phyloP scores from a whole-genome alignment of 2,113 vertebrate species.

The Taxidea taxus region DNA sequence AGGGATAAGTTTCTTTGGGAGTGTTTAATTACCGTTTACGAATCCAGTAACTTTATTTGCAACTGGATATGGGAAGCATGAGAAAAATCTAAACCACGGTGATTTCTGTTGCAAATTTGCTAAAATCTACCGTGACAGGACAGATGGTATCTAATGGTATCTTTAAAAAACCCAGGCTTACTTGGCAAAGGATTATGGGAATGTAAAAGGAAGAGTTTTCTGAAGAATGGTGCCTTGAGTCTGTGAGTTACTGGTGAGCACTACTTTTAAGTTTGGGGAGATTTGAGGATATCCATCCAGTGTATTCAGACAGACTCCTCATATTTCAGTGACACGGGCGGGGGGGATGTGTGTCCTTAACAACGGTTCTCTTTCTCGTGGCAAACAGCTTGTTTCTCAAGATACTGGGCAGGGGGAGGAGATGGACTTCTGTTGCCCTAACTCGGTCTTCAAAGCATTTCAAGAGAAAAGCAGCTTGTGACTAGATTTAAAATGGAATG shows the following conservation, averaged over 20 bases:
- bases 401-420: not conserved
- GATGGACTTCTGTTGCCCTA: not conserved
- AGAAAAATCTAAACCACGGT: not conserved
- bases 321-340: not conserved
- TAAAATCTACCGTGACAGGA: constrained; percentile 38
- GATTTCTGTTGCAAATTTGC: constrained; percentile 4
- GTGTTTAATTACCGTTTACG: constrained; percentile 10
- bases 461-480: not conserved
- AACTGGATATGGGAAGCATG: not conserved
- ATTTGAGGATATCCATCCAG: not conserved
- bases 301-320: not conserved
- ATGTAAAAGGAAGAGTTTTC: constrained; percentile 6
- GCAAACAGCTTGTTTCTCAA: constrained; percentile 18
- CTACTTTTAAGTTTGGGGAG: not conserved
- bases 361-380: not conserved
- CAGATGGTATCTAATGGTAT: constrained; percentile 28
- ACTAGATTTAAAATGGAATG: not conserved
- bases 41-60: constrained; percentile 38
- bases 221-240: not conserved
- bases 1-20: not conserved
- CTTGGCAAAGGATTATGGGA: constrained; percentile 45
- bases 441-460: not conserved
- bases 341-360: not conserved
- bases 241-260: not conserved
- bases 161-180: not conserved